A percentile compares a stretch with the other conserved stretches of the same genome.
Evolutionary conservation across 2,113 vertebrate species (phyloP).

Genomic region (Narcine bancroftii): DNA sequence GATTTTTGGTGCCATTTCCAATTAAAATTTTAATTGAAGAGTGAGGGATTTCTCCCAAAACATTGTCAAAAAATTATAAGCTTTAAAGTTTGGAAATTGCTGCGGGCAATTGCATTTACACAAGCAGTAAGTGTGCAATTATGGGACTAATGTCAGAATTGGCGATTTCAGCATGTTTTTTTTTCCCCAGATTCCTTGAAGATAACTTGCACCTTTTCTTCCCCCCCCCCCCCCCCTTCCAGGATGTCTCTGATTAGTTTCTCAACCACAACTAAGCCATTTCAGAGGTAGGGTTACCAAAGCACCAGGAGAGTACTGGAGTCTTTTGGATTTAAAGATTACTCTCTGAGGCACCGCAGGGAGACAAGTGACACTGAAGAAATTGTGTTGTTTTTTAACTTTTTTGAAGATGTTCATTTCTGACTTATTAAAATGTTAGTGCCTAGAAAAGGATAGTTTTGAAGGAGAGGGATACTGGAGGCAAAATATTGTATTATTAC

Average conservation of each 20-base stretch:
- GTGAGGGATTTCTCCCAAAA: slow-evolving; percentile 20
- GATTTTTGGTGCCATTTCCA: slow-evolving; percentile 22
- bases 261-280: neutral
- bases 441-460: neutral
- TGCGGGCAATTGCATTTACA: neutral
- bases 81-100: slow-evolving; percentile 29
- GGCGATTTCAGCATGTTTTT: slow-evolving; percentile 17
- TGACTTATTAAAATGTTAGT: neutral
- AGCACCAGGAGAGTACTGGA: neutral
- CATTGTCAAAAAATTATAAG: slow-evolving; percentile 37
- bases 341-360: neutral
- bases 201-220: neutral
- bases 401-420: neutral
- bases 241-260: neutral
- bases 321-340: neutral
- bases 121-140: slow-evolving; percentile 20
- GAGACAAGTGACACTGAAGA: neutral
- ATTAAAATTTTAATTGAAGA: slow-evolving; percentile 38
- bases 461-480: neutral
- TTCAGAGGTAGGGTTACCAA: neutral
- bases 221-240: neutral
- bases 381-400: neutral
- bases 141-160: slow-evolving; percentile 17
- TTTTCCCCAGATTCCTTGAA: neutral
- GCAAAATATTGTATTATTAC: neutral